Evolutionary conservation across 2,888 invertebrate genomes (phyloP).

Genomic region (Hipparchia sbordonii): DNA sequence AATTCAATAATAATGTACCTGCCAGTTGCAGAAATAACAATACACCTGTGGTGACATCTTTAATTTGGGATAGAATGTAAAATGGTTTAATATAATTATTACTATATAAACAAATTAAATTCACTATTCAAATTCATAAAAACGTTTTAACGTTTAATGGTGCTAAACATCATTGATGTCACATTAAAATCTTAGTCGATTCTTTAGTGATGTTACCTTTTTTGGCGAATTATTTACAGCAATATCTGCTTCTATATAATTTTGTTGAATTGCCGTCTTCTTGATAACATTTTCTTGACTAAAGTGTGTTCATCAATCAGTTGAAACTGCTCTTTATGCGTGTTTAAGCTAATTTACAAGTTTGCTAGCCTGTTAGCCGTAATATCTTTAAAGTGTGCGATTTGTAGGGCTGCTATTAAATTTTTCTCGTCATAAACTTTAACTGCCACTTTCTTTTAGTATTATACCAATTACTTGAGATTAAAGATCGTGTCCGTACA

Average conservation of each 20-base stretch:
- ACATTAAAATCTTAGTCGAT: no score
- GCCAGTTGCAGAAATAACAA: no score
- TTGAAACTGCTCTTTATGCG: conserved; percentile 14
- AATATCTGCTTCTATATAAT: background rate
- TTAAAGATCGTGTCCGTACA: conserved; percentile 14
- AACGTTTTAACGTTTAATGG: no score
- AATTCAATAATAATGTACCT: no score
- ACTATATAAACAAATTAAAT: no score
- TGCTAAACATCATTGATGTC: no score
- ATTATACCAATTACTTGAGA: conserved; percentile 42
- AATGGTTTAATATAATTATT: no score
- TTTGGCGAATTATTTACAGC: no score
- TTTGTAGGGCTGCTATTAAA: conserved; percentile 40
- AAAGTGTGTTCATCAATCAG: conserved; percentile 7
- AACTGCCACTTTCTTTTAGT: conserved; percentile 43
- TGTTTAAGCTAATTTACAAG: conserved; percentile 32
- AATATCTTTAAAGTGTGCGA: conserved; percentile 30
- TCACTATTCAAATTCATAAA: no score
- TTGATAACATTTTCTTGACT: background rate
- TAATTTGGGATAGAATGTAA: no score
- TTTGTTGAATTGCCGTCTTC: background rate
- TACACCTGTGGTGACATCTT: no score
- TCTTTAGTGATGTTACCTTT: no score
- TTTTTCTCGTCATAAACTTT: conserved; percentile 41
- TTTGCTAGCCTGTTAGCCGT: conserved; percentile 26